Base-by-base conservation (phyloP, 2,113 vertebrate species). In the Eptesicus fuscus region DNA sequence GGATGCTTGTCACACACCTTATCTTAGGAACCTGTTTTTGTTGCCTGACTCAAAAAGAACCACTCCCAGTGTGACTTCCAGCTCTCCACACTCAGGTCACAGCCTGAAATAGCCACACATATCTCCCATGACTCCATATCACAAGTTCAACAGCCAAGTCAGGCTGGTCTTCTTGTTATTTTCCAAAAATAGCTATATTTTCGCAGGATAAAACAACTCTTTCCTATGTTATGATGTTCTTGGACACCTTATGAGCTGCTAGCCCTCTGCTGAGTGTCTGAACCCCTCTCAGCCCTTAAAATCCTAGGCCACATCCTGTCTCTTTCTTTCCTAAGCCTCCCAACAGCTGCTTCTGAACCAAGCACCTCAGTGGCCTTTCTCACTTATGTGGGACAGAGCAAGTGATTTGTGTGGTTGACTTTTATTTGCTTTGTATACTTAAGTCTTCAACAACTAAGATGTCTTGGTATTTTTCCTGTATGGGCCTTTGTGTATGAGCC, bases 91-190 rank as follows among this genome's bases (percentile, higher is more conserved):
- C 87, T 92, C 73, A 94, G 84, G 71, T 30, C 87, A 82, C 63
- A 88, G 84, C 71, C 85, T 88, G 44, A 96, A 96, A 95, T 95
- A 96, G 88, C 86, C 67, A 90, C 18, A 5, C 30, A 84, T 82
- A 92, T 53, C 80, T 95, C 47, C 53, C 42, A 3, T 88, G 90
- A 95, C 92, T 96, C 73, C 65, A 53, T 78, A 11, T 85, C 88
- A 79, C 40, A 53, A 80, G 90, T 74, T 67, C 71, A 35, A 32
- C 25, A 40, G 42, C 23, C 65, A 40, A 82, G 59, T 73, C 88
- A 92, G 40, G 47, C 32, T 67, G 53, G n/a, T 94, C 73, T 90
- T 59, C 56, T 67, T 70, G 84, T 88, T 93, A 49, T 63, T 94
- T 90, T 88, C 94, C 89, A 83, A 67, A 96, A 95, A 97, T 92